Evolutionary conservation across 2,797 vertebrate genomes (phyloP), one percentile per base, ranked within the genome.

Genomic region (Euthynnus affinis): DNA sequence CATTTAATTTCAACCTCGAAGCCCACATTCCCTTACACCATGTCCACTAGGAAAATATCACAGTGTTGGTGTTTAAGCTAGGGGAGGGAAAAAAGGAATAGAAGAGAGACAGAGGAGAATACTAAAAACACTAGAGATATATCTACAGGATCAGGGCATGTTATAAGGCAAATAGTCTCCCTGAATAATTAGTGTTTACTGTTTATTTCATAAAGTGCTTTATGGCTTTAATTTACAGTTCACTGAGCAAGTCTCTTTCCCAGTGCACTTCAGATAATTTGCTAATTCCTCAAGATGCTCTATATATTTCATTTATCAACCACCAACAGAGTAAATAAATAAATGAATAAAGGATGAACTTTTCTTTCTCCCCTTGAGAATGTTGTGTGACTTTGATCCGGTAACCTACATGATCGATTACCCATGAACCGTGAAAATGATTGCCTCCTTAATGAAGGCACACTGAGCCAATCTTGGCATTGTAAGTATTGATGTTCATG

Each of bases 371-470:
- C 74, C 79, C 77, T 89, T 89, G 78, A 85, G 71, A 76, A 48
- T 52, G 52, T 72, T 70, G 73, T 53, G 65, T 70, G 84, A 91
- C 89, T 93, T 90, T 92, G 90, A 89, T 90, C 83, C 48, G 55
- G 77, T 81, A 83, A 85, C 85, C 81, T 74, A 78, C 68, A 74
- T 84, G 86, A 92, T 91, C 76, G 80, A 92, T 92, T 87, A 84
- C 73, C 52, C 51, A 71, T 89, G 90, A 91, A 87, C 89, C 67
- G 68, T 84, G 82, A 89, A 91, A 91, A 91, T 87, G 81, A 91
- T 87, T 87, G 76, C 70, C 78, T 85, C 65, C 71, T 64, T 88
- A 92, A 92, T 91, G 87, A 89, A 88, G 72, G 79, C 42, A 82
- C 81, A 83, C 29, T 66, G 71, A 83, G 88, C 57, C 77, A 84